Base-by-base conservation (phyloP, 1,140 invertebrate genomes). In the Euwallacea fornicatus region DNA sequence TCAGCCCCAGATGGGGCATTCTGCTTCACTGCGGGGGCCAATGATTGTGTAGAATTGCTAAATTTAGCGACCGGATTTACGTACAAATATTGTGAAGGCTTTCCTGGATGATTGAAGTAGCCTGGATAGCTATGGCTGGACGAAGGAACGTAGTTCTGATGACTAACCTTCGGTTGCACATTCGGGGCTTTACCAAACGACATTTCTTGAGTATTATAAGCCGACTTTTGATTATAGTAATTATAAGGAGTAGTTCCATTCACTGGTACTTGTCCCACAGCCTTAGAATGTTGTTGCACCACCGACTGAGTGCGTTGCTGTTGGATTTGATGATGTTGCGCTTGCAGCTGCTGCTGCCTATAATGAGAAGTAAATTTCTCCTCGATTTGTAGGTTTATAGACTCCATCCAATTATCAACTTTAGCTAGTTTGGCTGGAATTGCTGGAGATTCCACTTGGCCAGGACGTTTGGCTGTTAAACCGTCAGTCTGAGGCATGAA, bases 351-450 rank as follows among this genome's bases (percentile, higher is more conserved):
- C 61, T 73, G 71, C 61, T 77, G 76, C 59, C 75, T 76, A 56
- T 80, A 80, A 0, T 79, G 77, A 0, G 81, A 80, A 2, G 65
- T 43, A 15, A 87, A 74, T 60, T 82, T 83, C 69, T 87, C 83
- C 54, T 87, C 84, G 10, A 86, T 86, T 75, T 87, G 84, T 62
- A 85, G 82, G 70, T 88, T 85, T 56, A 85, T 84, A 0, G 81
- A 81, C 58, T 84, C 76, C 63, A 82, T 77, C 86, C 86, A 88
- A 2, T 80, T 77, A 68, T 86, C 85, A 0, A 83, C 68, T 72
- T 84, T 84, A 0, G 85, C 76, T 13, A 85, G 81, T 75, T 88
- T 83, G 70, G 74, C 79, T 7, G 83, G 79, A 6, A 78, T 76
- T 6, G n/a, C 73, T n/a, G 66, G 78, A 76, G 76, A 73, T 43